Evolutionary conservation across 2,113 vertebrate genomes (phyloP), one percentile per base, ranked within the genome.

Genomic region (Glaucomys volans): DNA sequence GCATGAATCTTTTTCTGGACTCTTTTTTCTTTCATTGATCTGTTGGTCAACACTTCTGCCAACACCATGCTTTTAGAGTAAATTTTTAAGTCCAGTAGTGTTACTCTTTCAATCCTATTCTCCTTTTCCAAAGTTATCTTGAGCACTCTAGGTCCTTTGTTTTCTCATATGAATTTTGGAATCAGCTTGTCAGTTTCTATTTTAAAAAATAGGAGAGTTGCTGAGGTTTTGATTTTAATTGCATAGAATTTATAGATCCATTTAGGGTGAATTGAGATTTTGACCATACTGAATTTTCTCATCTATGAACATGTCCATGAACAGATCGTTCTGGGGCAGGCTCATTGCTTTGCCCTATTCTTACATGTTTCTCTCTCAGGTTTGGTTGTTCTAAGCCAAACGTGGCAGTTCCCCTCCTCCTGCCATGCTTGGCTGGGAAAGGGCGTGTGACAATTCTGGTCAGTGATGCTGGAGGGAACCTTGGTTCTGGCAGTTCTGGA

Each of bases 111-210:
- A 75, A n/a, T 17, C 52, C 59, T 88, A 35, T 74, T 90, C 22
- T 62, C 59, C 50, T 91, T 95, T 87, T 47, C 20, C 47, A 47
- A 37, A 59, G 57, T 35, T 81, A 44, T 76, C 85, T 71, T 59
- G 35, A 22, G 12, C 74, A 66, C 42, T 57, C 44, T 54, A 37
- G 22, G 20, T 59, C 17, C 14, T 87, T 50, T 88, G 62, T 16
- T 62, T 88, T 64, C 83, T 71, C 12, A 88, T 22, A 84, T 14
- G 40, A 30, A 89, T 88, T 93, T 88, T 79, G 69, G 40, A 77
- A 71, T 84, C 59, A 71, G 26, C 28, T 89, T 93, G 59, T 62
- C 30, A 44, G 74, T 89, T 62, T 62, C 59, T 62, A 62, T 62
- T 62, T 59, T 62, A 62, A 26, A 62, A 62, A 26, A 62, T 24